These are phyloP conservation scores for Megalopta genalis DNA, from an alignment of 1,140 invertebrate genomes.

Conservation along the genomic window DNA sequence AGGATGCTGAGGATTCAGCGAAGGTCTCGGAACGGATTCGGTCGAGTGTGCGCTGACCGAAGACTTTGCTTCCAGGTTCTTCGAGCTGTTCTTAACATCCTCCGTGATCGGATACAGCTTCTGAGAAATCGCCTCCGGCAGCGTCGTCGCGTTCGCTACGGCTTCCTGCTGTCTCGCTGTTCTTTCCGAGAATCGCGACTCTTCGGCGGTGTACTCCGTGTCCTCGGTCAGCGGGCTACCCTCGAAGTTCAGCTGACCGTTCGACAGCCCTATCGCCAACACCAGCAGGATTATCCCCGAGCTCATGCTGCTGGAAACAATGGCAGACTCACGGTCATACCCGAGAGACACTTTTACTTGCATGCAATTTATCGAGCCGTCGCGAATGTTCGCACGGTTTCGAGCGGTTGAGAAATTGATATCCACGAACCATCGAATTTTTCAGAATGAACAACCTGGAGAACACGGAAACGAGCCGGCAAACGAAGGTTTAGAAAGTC, in stretches of 20 bases:
- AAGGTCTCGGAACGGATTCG: neutral
- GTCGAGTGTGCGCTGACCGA: no score
- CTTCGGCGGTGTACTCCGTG: constrained; percentile 74
- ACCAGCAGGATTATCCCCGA: constrained; percentile 43
- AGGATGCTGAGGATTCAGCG: neutral
- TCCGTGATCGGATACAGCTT: constrained; percentile 19
- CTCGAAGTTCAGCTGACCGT: constrained; percentile 73
- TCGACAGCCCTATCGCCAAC: constrained; percentile 41
- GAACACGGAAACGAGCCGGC: no score
- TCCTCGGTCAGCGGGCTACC: constrained; percentile 75
- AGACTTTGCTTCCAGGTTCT: neutral
- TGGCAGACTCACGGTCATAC: neutral
- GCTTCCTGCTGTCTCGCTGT: constrained; percentile 31
- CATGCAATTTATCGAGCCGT: no score
- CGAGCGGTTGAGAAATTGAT: no score
- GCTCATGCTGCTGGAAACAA: constrained; percentile 58
- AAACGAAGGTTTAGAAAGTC: no score
- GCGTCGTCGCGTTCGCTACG: constrained; percentile 7
- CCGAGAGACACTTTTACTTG: no score
- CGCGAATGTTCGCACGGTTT: no score
- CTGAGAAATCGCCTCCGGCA: constrained; percentile 5
- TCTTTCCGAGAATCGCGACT: constrained; percentile 63
- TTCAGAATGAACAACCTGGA: no score
- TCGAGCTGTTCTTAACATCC: neutral
- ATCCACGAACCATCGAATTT: no score